These are phyloP conservation scores for Xerus rutilus DNA, from an alignment of 2,797 vertebrate genomes.

Conservation along the genomic window DNA sequence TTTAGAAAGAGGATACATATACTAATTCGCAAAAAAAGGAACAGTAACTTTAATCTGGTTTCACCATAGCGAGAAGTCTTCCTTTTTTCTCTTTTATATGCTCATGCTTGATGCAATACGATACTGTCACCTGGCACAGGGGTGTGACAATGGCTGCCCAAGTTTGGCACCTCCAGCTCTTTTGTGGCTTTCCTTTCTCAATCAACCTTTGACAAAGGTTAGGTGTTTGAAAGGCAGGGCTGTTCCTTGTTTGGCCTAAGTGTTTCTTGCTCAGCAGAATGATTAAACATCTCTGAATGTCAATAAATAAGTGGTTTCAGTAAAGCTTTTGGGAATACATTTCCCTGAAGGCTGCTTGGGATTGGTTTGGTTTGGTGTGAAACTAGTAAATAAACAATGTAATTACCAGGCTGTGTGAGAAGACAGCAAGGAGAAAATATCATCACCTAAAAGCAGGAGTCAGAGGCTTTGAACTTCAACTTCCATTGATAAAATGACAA, in stretches of 20 bases:
- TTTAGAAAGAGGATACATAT: slow-evolving; percentile 42
- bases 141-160: not conserved
- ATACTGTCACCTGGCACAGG: not conserved
- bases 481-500: not conserved
- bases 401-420: not conserved
- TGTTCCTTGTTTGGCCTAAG: slow-evolving; percentile 62
- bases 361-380: slow-evolving; percentile 67
- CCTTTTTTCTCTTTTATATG: not conserved
- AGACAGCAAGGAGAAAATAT: not conserved
- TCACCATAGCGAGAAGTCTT: not conserved
- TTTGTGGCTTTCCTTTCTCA: slow-evolving; percentile 62
- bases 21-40: slow-evolving; percentile 6
- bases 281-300: slow-evolving; percentile 45
- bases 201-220: slow-evolving; percentile 61
- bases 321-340: slow-evolving; percentile 61
- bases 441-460: not conserved
- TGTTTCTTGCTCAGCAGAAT: slow-evolving; percentile 67
- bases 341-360: slow-evolving; percentile 60
- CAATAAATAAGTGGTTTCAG: slow-evolving; percentile 63
- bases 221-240: slow-evolving; percentile 6
- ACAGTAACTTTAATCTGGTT: slow-evolving; percentile 2
- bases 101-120: not conserved
- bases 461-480: not conserved
- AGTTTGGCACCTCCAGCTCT: slow-evolving; percentile 1
- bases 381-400: slow-evolving; percentile 60